phyloP scores from a whole-genome alignment of 2,888 invertebrate species.

The Drosophila villosipedis region DNA sequence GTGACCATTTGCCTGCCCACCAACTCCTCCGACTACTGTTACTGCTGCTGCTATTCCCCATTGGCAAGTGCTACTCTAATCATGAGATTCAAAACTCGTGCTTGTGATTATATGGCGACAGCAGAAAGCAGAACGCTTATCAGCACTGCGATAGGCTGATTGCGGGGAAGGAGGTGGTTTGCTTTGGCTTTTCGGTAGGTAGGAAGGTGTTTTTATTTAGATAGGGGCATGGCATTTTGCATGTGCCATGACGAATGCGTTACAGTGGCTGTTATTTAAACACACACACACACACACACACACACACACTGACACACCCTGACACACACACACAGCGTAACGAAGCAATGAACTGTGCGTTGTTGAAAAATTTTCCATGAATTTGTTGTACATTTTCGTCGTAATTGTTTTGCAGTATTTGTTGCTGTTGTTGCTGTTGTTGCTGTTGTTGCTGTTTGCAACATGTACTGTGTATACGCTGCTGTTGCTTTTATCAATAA shows the following conservation, averaged over 20 bases:
- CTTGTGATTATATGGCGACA: conserved; percentile 59
- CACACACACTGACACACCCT: neutral
- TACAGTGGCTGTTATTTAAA: conserved; percentile 59
- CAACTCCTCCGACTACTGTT: conserved; percentile 15
- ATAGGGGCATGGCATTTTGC: conserved; percentile 69
- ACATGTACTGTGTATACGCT: conserved; percentile 44
- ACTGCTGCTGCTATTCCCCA: neutral
- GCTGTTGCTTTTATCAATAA: conserved; percentile 74
- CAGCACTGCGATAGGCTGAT: conserved; percentile 23
- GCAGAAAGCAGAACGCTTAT: conserved; percentile 51
- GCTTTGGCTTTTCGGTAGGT: conserved; percentile 6
- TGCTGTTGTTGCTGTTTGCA: conserved; percentile 46
- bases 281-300: neutral
- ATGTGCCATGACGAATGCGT: conserved; percentile 78
- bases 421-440: conserved; percentile 24
- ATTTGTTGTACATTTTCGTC: conserved; percentile 63
- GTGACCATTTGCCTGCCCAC: conserved; percentile 24
- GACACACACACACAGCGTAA: neutral
- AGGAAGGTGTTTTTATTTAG: conserved; percentile 65
- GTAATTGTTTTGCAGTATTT: conserved; percentile 11
- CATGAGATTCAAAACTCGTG: conserved; percentile 76
- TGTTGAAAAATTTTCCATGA: conserved; percentile 79
- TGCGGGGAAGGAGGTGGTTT: conserved; percentile 1
- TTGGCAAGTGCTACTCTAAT: conserved; percentile 56
- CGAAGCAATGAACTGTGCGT: conserved; percentile 70